Evolutionary conservation across 1,140 invertebrate species (phyloP), one percentile per base, ranked within the genome.

Genomic region (Drosophila melanica): DNA sequence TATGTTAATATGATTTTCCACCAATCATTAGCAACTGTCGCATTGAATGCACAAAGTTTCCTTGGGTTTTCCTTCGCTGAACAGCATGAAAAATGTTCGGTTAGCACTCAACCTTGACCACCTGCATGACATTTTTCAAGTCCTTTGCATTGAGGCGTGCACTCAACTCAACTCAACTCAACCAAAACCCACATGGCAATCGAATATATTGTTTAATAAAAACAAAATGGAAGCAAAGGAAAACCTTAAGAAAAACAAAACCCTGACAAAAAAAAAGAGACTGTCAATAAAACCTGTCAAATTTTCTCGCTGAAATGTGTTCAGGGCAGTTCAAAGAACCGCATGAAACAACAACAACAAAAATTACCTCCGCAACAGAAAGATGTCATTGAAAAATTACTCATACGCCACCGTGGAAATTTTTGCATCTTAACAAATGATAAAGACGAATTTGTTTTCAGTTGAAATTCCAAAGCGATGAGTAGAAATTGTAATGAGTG

Each of bases 151-250:
- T 87, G 70, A 64, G 10, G 62, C 81, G 78, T 85, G 78, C 81
- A 86, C 62, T 75, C 81, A 85, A 85, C 77, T 76, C 53, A 71
- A 86, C 62, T 75, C 81, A 85, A 85, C 77, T 76, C 53, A 71
- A 81, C 58, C 81, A 48, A 44, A 77, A 50, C 65, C 41, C 42
- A 45, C 58, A 37, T 70, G 53, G 45, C 66, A 70, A 55, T 47
- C 33, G 50, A 48, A 60, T 20, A 50, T 33, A 51, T 11, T 39
- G 62, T 12, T 39, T 27, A 57, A 33, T 7, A 53, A 14, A 44
- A 54, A 6, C 7, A 50, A 62, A 37, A 42, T 10, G 30, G 39
- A 41, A 18, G 11, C 14, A 45, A n/a, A 10, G 23, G 33, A 55
- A 42, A 69, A 59, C 33, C 9, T 44, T 50, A 10, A 48, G 41